Base-by-base conservation (phyloP, 1,140 invertebrate genomes). In the Sitophilus oryzae region DNA sequence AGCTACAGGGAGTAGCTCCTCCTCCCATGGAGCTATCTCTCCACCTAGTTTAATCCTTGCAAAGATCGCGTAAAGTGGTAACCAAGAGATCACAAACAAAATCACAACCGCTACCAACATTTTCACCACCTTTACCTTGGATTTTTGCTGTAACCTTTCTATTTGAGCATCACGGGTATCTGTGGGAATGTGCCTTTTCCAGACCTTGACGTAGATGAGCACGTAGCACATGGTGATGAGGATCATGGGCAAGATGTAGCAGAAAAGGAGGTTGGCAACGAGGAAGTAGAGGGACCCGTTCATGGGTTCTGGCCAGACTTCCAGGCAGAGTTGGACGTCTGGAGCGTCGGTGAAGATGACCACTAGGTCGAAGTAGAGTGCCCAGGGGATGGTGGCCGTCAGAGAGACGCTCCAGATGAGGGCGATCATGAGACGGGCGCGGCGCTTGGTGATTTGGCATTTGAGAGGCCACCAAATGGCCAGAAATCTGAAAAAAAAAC, bases 81-180 rank as follows among this genome's bases (percentile, higher is more conserved):
- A 76, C 95, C 95, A 98, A 14, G 91, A 96, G 0, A 95, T 72
- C 0, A 94, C 89, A 72, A 98, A 98, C 0, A 96, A 76, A 11
- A 96, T 86, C 2, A 97, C 93, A 0, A 98, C 94, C 0, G 90
- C 88, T 0, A 96, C 84, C 50, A 98, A 75, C 95, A 98, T 98
- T 74, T 96, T 96, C 3, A 97, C 87, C 15, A 96, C 94, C 70
- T 94, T 93, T 15, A 89, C 86, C 74, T 93, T 94, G 9, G 90
- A 92, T 72, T 92, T 90, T 64, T 93, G 89, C 71, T 91, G 89
- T 80, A 91, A 88, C 34, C 86, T 79, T 68, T 94, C 89, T 82
- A 93, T 91, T 66, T 91, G 87, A 0, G 88, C 89, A 70, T 93
- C 90, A 68, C 93, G 91, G 1, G 89, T 88, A 61, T 93, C 91